A percentile compares a stretch with the other conserved stretches of the same genome.
These are phyloP conservation scores for Phenganax marumi DNA, from an alignment of 92 coral and sea anemone genomes.

Conservation along the genomic window DNA sequence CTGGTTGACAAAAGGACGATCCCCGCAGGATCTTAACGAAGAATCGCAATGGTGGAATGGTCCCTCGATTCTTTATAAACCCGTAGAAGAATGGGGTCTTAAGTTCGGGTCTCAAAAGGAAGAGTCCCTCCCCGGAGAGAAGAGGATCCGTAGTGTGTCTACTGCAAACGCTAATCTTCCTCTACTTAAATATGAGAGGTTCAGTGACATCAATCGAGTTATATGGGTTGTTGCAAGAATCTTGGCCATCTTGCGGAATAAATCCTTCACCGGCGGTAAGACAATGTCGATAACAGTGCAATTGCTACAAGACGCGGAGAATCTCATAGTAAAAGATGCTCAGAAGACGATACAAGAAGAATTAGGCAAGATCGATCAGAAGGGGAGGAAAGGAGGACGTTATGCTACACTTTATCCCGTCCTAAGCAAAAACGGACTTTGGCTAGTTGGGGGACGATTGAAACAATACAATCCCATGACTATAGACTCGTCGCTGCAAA, in stretches of 20 bases:
- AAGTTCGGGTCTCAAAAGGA: constrained; percentile 62
- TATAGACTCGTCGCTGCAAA: constrained; percentile 60
- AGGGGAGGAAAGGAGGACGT: constrained; percentile 56
- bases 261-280: constrained; percentile 53
- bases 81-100: constrained; percentile 61
- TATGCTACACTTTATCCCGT: constrained; percentile 58
- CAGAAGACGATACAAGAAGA: constrained; percentile 43
- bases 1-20: constrained; percentile 55
- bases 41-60: constrained; percentile 61
- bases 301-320: constrained; percentile 58
- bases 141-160: constrained; percentile 45
- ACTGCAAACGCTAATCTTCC: constrained; percentile 37
- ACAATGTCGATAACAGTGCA: constrained; percentile 41
- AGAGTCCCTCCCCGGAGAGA: constrained; percentile 63
- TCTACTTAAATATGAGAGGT: constrained; percentile 56
- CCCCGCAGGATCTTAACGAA: constrained; percentile 51
- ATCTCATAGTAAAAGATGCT: constrained; percentile 60
- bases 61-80: constrained; percentile 43
- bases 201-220: constrained; percentile 55
- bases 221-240: constrained; percentile 65
- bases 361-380: constrained; percentile 25
- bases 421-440: constrained; percentile 57
- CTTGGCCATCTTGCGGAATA: constrained; percentile 39
- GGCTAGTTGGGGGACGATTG: constrained; percentile 54
- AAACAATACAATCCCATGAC: constrained; percentile 62